A percentile compares a stretch with the other conserved stretches of the same genome.
Evolutionary conservation across 92 coral and sea anemone species (phyloP).

Genomic region (Muricea muricata): DNA sequence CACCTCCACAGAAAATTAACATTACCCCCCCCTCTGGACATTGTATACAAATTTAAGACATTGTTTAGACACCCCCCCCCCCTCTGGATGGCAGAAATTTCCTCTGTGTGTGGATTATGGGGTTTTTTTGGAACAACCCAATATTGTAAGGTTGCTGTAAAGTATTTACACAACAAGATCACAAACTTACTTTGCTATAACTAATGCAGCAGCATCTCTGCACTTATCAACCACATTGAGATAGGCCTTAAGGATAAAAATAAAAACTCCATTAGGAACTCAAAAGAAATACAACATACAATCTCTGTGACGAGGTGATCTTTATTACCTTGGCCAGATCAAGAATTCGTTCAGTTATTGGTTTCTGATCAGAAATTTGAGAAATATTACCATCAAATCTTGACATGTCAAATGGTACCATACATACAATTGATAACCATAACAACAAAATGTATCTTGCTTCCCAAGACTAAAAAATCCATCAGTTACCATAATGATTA

Average conservation of each 20-base stretch:
- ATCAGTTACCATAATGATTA: too few relatives aligned
- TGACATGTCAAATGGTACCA: slow-evolving; percentile 99
- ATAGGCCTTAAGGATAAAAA: slow-evolving; percentile 65
- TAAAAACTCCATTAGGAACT: too few relatives aligned
- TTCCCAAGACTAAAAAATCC: slow-evolving; percentile 85
- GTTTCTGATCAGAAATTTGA: slow-evolving; percentile 60
- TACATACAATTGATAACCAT: slow-evolving; percentile 94
- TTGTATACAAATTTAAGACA: too few relatives aligned
- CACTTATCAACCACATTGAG: slow-evolving; percentile 95
- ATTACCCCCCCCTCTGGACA: too few relatives aligned
- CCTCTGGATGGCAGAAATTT: too few relatives aligned
- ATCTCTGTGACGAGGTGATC: too few relatives aligned
- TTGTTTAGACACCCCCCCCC: too few relatives aligned
- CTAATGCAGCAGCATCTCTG: slow-evolving; percentile 94
- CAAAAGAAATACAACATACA: too few relatives aligned
- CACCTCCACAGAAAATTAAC: too few relatives aligned
- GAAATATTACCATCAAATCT: slow-evolving; percentile 89
- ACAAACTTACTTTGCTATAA: slow-evolving; percentile 83
- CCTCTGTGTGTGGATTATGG: too few relatives aligned
- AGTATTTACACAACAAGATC: background rate
- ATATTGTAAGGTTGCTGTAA: too few relatives aligned
- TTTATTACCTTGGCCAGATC: slow-evolving; percentile 90
- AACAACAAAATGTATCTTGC: slow-evolving; percentile 84
- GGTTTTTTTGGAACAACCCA: too few relatives aligned
- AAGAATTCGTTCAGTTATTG: slow-evolving; percentile 89